Conservation (phyloP, 2,888 invertebrate genomes). For the Empis livida region DNA sequence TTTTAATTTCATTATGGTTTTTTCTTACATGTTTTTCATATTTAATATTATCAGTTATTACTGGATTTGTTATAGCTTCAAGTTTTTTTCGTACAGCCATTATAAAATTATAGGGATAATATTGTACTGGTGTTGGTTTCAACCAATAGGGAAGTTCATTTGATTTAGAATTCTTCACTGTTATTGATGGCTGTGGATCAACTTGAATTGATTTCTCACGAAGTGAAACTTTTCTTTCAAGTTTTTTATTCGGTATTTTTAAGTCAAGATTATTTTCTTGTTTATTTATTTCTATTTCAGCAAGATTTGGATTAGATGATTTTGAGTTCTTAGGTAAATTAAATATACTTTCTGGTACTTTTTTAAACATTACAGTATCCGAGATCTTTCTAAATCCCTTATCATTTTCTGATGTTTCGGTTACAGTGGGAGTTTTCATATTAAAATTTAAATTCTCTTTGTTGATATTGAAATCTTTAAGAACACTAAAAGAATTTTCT, state of each 20-base stretch:
- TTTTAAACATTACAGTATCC: background rate
- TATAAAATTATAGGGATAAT: constrained; percentile 48
- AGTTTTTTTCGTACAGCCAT: constrained; percentile 46
- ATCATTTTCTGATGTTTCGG: background rate
- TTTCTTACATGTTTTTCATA: constrained; percentile 1
- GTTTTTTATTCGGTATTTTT: constrained; percentile 11
- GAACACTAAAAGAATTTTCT: constrained; percentile 17
- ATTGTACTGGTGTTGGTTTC: constrained; percentile 31
- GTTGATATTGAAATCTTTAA: constrained; percentile 16
- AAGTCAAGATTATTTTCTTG: constrained; percentile 7
- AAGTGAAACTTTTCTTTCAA: constrained; percentile 4
- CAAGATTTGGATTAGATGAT: too few relatives aligned
- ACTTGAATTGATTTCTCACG: constrained; percentile 14
- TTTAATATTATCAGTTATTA: background rate
- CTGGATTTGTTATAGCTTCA: constrained; percentile 22
- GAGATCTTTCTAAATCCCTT: background rate
- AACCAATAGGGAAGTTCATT: constrained; percentile 29
- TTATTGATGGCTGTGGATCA: background rate
- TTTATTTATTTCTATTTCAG: too few relatives aligned
- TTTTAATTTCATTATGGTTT: background rate
- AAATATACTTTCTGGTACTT: background rate
- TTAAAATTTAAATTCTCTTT: constrained; percentile 12
- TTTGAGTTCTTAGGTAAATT: too few relatives aligned
- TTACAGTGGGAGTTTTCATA: background rate
- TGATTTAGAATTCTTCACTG: background rate